Base-by-base conservation (phyloP, 2,888 invertebrate species). In the Escarpia spicata region DNA sequence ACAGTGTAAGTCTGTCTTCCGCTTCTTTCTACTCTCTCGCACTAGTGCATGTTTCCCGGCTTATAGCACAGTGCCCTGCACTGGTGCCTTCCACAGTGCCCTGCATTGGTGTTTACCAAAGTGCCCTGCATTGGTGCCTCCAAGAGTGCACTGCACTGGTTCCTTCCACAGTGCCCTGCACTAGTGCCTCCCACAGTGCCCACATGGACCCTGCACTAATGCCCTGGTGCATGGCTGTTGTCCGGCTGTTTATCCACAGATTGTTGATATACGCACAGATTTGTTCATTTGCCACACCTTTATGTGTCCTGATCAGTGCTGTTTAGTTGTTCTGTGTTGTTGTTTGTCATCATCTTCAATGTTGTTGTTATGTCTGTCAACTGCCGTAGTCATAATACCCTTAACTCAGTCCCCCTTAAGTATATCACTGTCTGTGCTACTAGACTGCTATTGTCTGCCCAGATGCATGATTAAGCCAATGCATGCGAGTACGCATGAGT, bases 1-100 rank as follows among this genome's bases (percentile, higher is more conserved):
- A 91, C 91, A 91, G 43, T 91, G 91, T 91, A 91, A 91, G 91
- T 91, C 43, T 91, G 37, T 37, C n/a, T 91, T 91, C 91, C 31
- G 43, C 44, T 91, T 91, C 91, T 90, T 6, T n/a, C 75, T 26
- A 26, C n/a, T 26, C 12, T 52, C 10, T 9, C 52, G 12, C 52
- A 52, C 52, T 52, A 52, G 52, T 52, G 75, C 75, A 75, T 75
- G 75, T 6, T n/a, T 75, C 4, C 75, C n/a, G 26, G 15, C 75
- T 75, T 26, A 15, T 6, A 4, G 3, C 75, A 75, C 75, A 75
- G 75, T 75, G n/a, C n/a, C 75, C 75, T 75, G 75, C 75, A 75
- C 52, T 52, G 15, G 52, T 12, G 52, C 52, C 52, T 4, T 9
- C 52, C 9, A 52, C 52, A 52, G 45, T 45, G 45, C 45, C 6